Base-by-base conservation (phyloP, 1,140 invertebrate species). In the Hydropsyche tenuis region DNA sequence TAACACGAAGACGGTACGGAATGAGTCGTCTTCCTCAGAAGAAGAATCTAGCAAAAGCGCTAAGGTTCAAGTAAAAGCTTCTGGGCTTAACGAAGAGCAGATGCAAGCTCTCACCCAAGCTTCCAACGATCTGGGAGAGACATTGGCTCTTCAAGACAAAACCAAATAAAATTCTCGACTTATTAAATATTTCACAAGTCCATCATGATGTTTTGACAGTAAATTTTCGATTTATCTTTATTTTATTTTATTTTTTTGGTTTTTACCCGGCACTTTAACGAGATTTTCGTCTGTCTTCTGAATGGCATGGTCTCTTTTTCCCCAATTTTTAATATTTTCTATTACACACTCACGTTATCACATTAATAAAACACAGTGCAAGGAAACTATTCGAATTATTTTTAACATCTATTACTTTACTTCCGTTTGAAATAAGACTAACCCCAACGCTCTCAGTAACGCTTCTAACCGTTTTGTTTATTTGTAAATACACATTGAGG, bases 101-200 rank as follows among this genome's bases (percentile, higher is more conserved):
- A 78, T 84, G 14, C 81, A 85, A 75, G 84, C 84, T 27, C 79
- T 86, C 0, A 85, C 84, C n/a, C 83, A 86, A 75, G 84, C 84
- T 65, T 84, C 85, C n/a, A 85, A 82, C 62, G 74, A 77, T 81
- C 83, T 51, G 81, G 84, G 76, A 81, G 82, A 73, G 12, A 60
- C 66, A 12, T 80, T 86, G 43, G 84, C 85, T 22, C 81, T 84
- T 12, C 83, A 85, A 65, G 72, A 76, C 42, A 74, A 74, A 65
- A 69, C 73, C 42, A 51, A 62, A 6, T 63, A 25, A 72, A 20
- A 18, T 14, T 46, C 14, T 23, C 45, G 5, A 7, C 14, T 27
- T 7, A 25, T 12, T 23, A 23, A 66, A 69, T 14, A 37, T 18
- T 1, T 16, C 65, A 69, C 22, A 37, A 9, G 9, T 7, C 20